Conservation (phyloP, 2,888 invertebrate species). For the Seladonia tumulorum region DNA sequence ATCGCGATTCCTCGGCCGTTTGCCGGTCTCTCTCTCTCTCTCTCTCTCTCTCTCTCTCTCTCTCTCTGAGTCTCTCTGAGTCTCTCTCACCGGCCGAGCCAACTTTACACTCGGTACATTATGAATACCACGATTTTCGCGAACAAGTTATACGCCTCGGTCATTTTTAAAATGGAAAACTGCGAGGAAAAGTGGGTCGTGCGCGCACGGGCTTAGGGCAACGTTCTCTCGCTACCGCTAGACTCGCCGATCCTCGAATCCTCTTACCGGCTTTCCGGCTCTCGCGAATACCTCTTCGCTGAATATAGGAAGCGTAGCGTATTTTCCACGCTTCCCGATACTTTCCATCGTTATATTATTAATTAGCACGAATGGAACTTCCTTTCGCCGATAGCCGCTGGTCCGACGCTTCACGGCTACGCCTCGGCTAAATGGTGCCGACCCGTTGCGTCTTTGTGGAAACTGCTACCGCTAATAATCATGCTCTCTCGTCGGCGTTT, state of each 20-base stretch:
- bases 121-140: conserved; percentile 77
- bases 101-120: conserved; percentile 77
- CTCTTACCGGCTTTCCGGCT: conserved; percentile 60
- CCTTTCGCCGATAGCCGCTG: not conserved
- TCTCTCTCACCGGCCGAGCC: conserved; percentile 24
- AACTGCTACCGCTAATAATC: not conserved
- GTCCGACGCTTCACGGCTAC: not conserved
- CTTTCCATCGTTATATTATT: conserved; percentile 8
- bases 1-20: conserved; percentile 31
- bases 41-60: not conserved
- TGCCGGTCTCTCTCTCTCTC: conserved; percentile 5
- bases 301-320: conserved; percentile 14
- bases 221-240: conserved; percentile 4
- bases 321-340: conserved; percentile 6
- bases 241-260: conserved; percentile 42
- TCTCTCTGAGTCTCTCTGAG: too few relatives aligned
- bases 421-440: not conserved
- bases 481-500: not conserved
- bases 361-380: conserved; percentile 12
- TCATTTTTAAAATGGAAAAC: conserved; percentile 70
- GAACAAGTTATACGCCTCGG: conserved; percentile 64
- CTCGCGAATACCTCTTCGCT: conserved; percentile 42
- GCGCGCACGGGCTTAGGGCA: conserved; percentile 34
- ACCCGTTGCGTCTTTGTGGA: not conserved
- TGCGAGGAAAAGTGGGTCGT: conserved; percentile 62